Conservation (phyloP, 2,113 vertebrate species). For the Aplodontia rufa region DNA sequence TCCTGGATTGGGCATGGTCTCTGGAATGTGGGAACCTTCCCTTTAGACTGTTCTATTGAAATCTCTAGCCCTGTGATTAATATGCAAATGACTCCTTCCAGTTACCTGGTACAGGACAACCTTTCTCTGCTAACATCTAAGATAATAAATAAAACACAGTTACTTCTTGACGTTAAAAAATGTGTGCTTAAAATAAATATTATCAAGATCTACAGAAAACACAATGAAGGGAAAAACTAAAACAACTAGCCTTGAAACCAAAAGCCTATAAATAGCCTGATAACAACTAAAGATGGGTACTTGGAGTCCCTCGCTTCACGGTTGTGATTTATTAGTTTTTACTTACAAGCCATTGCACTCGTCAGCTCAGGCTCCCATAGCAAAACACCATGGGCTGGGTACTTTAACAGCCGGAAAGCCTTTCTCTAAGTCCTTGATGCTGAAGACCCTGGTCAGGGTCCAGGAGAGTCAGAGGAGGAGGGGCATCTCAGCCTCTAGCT, state of each 20-base stretch:
- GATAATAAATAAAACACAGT: not conserved
- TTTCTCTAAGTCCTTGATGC: not conserved
- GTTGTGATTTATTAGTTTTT: not conserved
- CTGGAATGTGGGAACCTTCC: not conserved
- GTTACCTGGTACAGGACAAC: not conserved
- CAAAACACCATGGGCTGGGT: fast-evolving
- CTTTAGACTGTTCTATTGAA: not conserved
- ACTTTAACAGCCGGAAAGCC: fast-evolving
- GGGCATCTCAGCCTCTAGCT: fast-evolving
- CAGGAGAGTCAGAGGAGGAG: too few species aligned
- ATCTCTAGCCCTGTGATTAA: not conserved
- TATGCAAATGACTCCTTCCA: not conserved
- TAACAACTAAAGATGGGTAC: not conserved
- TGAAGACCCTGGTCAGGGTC: not conserved
- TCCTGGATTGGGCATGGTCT: not conserved
- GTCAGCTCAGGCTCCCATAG: not conserved
- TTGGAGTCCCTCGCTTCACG: not conserved
- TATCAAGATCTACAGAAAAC: not conserved
- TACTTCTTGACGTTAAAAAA: not conserved
- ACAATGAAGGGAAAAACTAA: not conserved
- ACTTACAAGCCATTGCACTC: not conserved
- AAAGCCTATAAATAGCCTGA: not conserved
- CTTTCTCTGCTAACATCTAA: not conserved
- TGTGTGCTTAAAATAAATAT: not conserved
- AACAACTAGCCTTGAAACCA: fast-evolving